phyloP scores from a whole-genome alignment of 2,888 invertebrate genomes.

The Asteroscopus sphinx region DNA sequence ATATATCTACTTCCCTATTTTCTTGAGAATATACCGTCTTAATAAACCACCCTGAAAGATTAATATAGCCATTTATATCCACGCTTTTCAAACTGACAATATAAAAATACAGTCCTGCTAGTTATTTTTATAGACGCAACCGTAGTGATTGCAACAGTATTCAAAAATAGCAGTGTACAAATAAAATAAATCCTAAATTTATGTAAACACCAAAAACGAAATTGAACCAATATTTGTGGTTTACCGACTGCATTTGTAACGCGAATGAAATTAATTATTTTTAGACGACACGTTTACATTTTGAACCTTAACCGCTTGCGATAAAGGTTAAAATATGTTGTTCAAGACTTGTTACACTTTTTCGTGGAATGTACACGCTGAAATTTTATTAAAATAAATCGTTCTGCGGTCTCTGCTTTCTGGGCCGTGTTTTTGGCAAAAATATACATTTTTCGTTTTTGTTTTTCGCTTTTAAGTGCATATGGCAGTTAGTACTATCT shows the following conservation, averaged over 20 bases:
- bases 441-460: slow-evolving; percentile 17
- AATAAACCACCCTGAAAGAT: too few relatives aligned
- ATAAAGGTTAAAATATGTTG: slow-evolving; percentile 20
- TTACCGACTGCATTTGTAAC: slow-evolving; percentile 53
- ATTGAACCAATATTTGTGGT: slow-evolving; percentile 56
- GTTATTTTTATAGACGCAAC: not conserved
- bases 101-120: not conserved
- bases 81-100: too few relatives aligned
- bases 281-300: slow-evolving; percentile 7
- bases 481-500: slow-evolving; percentile 1
- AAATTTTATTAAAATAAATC: slow-evolving; percentile 61
- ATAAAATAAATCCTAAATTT: slow-evolving; percentile 39
- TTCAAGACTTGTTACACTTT: slow-evolving; percentile 31
- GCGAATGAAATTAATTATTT: slow-evolving; percentile 54
- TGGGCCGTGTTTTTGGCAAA: slow-evolving; percentile 33
- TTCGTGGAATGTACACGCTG: slow-evolving; percentile 27
- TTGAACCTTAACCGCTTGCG: slow-evolving; percentile 20
- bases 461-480: slow-evolving; percentile 6
- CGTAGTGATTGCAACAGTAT: not conserved
- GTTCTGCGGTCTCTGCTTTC: slow-evolving; percentile 49
- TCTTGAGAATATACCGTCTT: too few relatives aligned
- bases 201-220: slow-evolving; percentile 44
- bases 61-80: too few relatives aligned
- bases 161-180: slow-evolving; percentile 14
- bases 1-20: too few relatives aligned